Base-by-base conservation (phyloP, 2,888 invertebrate genomes). In the Spatulosminthurus flaviceps region DNA sequence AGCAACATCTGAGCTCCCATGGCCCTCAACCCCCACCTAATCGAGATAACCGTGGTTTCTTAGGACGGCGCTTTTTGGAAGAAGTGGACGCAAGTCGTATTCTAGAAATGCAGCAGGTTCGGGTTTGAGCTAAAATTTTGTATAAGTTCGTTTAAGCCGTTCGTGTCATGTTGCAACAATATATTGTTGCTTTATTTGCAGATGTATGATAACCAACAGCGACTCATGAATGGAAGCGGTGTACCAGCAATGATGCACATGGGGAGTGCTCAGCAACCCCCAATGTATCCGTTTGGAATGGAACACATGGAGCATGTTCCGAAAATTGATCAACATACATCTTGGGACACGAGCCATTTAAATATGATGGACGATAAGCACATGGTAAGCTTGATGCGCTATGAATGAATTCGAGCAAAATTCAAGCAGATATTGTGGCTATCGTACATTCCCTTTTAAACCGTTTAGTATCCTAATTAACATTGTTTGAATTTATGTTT, bases 61-160 rank as follows among this genome's bases (percentile, higher is more conserved):
- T 83, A 69, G 83, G 83, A 9, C 72, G 83, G 26, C 71, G 85
- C 43, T 84, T 82, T 77, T 82, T 84, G 19, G 84, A 85, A 42
- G 84, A 85, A 42, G 79, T 82, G 72, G 85, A 83, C 70, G 72
- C 80, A 13, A 81, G 64, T 67, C 66, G 81, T 61, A 71, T 79
- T 21, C 24, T 82, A 16, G 82, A 82, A 70, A 26, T 80, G 34
- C 82, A 82, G 64, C 82, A 81, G 79, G 82, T 82, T 43, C 7
- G 66, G 41, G 61, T 9, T 51, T 42, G 41, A 16, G 34, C 34
- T 34, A 11, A 41, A 42, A 22, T 42, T 72, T 72, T 70, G 21
- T 61, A 64, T 43, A n/a, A 64, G 26, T 21, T 21, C 21, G 22
- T 26, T 60, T 1, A 28, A 74, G 19, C 13, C 2, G 43, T 72